phyloP scores from a whole-genome alignment of 1,140 invertebrate genomes.

The Venturia canescens region DNA sequence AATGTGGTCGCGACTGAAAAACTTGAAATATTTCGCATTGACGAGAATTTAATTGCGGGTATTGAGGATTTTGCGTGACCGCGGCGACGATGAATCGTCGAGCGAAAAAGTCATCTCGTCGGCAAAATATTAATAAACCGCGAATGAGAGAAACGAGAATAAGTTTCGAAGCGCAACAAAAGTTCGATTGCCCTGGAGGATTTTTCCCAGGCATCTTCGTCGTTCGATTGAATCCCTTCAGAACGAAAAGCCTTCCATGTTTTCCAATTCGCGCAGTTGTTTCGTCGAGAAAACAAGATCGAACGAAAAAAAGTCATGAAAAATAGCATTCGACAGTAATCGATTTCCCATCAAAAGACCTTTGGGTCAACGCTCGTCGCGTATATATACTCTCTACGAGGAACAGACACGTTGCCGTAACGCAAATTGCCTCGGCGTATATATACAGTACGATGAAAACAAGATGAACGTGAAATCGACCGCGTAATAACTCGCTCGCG shows the following conservation, averaged over 20 bases:
- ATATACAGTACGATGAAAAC: not conserved
- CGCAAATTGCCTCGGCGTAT: not conserved
- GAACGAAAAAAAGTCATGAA: not conserved
- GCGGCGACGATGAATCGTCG: not conserved
- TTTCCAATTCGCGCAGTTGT: too few species aligned
- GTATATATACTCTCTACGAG: not conserved
- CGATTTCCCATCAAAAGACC: not conserved
- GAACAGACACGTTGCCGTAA: not conserved
- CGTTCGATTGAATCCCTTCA: too few species aligned
- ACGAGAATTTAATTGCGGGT: not conserved
- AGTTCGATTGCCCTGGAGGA: too few species aligned
- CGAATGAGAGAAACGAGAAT: too few species aligned
- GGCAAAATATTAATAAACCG: too few species aligned
- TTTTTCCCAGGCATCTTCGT: too few species aligned
- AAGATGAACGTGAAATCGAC: conserved; percentile 30
- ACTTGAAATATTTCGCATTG: not conserved
- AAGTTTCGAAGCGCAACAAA: too few species aligned
- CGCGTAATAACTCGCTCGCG: conserved; percentile 37
- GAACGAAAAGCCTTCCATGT: too few species aligned
- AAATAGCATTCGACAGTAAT: not conserved
- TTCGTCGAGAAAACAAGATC: too few species aligned
- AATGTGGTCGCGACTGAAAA: too few species aligned
- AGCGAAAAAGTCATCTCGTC: too few species aligned
- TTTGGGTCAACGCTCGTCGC: not conserved
- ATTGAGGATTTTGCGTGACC: not conserved